A percentile compares a stretch with the other conserved stretches of the same genome.
Evolutionary conservation across 2,888 invertebrate genomes (phyloP).

Genomic region (Tethea ocularis): DNA sequence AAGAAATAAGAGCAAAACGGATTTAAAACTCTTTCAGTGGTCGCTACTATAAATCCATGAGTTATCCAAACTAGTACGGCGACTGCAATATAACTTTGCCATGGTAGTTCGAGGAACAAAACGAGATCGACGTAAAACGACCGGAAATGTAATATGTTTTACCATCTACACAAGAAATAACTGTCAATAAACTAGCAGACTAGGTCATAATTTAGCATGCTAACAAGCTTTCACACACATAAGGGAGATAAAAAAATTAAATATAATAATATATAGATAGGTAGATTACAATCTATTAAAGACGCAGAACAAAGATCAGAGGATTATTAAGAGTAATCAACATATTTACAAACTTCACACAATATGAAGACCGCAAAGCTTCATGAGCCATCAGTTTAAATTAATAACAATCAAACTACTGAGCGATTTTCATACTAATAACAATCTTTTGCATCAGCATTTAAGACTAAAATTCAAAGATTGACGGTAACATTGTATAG

Average conservation of each 20-base stretch:
- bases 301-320: too few species aligned
- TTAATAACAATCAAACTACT: background rate
- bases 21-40: conserved; percentile 51
- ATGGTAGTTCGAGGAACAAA: conserved; percentile 21
- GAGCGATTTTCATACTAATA: background rate
- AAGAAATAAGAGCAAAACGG: conserved; percentile 37
- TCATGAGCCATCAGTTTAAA: background rate
- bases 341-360: too few species aligned
- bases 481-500: background rate
- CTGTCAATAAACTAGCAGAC: background rate
- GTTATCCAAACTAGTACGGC: conserved; percentile 38
- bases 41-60: conserved; percentile 56
- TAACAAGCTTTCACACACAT: background rate
- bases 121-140: conserved; percentile 3
- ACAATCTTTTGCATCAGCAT: background rate
- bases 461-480: background rate
- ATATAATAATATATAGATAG: too few species aligned
- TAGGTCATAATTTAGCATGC: background rate
- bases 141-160: background rate
- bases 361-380: background rate
- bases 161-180: background rate
- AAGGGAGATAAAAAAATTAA: too few species aligned
- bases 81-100: conserved; percentile 29
- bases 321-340: too few species aligned
- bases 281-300: too few species aligned